Percentiles rank a stretch among this genome's conserved stretches.
Conservation (phyloP, 1,140 invertebrate genomes). For the Pectinophora gossypiella region DNA sequence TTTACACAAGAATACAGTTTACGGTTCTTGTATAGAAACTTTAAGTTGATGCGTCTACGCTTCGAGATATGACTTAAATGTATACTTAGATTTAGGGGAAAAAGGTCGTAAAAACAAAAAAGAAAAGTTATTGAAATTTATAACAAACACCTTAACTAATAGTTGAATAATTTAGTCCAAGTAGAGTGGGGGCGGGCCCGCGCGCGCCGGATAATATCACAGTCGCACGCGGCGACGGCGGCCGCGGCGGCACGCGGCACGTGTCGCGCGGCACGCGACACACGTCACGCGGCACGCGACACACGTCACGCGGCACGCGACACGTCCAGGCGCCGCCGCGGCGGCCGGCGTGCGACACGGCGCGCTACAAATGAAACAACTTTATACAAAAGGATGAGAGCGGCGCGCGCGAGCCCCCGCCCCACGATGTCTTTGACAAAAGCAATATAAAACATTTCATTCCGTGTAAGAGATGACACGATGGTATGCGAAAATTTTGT, state of each 20-base stretch:
- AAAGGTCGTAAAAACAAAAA: constrained; percentile 72
- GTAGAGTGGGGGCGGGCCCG: constrained; percentile 23
- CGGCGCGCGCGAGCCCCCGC: constrained; percentile 28
- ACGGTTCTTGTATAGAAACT: constrained; percentile 56
- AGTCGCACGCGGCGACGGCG: background rate
- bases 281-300: background rate
- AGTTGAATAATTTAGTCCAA: constrained; percentile 69
- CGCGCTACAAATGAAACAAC: constrained; percentile 55
- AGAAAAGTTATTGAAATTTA: constrained; percentile 72
- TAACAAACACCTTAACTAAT: constrained; percentile 75
- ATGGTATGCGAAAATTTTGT: constrained; percentile 65
- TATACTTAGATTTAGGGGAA: constrained; percentile 72
- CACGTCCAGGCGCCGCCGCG: background rate
- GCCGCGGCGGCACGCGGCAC: background rate
- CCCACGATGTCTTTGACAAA: constrained; percentile 58
- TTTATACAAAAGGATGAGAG: constrained; percentile 52
- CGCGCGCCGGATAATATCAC: constrained; percentile 17
- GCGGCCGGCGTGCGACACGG: constrained; percentile 13
- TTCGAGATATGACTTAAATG: constrained; percentile 73
- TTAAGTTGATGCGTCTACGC: constrained; percentile 57
- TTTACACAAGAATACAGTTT: constrained; percentile 46
- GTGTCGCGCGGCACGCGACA: background rate
- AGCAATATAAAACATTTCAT: constrained; percentile 73
- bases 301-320: constrained; percentile 3
- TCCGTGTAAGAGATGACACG: constrained; percentile 69